Evolutionary conservation across 2,113 vertebrate species (phyloP), one percentile per base, ranked within the genome.

Genomic region (Gobius niger): DNA sequence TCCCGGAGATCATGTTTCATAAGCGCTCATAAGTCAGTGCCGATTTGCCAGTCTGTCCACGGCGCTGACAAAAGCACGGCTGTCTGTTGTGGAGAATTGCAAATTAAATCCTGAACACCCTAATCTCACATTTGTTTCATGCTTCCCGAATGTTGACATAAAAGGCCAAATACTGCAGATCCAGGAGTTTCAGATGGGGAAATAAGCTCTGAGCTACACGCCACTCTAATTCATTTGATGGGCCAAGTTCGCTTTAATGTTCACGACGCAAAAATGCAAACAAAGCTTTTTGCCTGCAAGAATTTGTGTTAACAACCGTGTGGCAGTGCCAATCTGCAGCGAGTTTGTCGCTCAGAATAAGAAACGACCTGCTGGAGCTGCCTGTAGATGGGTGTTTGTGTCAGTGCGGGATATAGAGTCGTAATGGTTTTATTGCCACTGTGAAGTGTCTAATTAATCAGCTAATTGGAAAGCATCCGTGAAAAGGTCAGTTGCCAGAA

Each of bases 401-500:
- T 60, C 44, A 52, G 46, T 53, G 47, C 66, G 71, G 64, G 18
- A 56, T 66, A 68, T 63, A 56, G 63, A 67, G 70, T 70, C 44
- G 15, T 70, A 68, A 78, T 70, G 60, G 47, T 44, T 78, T 83
- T 57, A 51, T 56, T 72, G 18, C 3, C 18, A 70, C 73, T 63
- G 70, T 81, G 80, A 78, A 76, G 71, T 73, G 59, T 80, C 41
- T 80, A 85, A 87, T 88, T 84, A 83, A 82, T 88, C 78, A 84
- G 77, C 80, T 89, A 83, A 88, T 85, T 82, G 73, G 86, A 82
- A 82, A 87, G 84, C 80, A 14, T 79, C 79, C 63, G 6, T 75
- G 67, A 82, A 89, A 89, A 90, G 90, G 90, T 91, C 83, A 85
- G 80, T 77, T 85, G 79, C 81, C 80, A 69, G 57, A 40, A 82